Conservation (phyloP, 2,888 invertebrate species). For the Lathronympha strigana region DNA sequence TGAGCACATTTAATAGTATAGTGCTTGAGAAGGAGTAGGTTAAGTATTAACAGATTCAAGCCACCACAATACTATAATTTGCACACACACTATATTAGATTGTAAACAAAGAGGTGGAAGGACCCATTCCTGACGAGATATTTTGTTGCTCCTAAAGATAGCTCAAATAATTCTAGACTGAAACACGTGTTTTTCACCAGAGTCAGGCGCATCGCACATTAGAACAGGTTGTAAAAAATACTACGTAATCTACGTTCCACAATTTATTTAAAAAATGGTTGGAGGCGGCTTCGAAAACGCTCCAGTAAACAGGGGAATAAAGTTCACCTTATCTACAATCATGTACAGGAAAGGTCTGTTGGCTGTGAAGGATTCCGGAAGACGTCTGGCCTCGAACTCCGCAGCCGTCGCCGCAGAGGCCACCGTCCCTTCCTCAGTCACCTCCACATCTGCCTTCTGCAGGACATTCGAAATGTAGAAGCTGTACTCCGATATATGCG, state of each 20-base stretch:
- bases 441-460: slow-evolving; percentile 73
- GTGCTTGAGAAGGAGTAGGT: no score
- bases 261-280: slow-evolving; percentile 50
- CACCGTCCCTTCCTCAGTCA: slow-evolving; percentile 69
- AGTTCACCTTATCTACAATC: slow-evolving; percentile 64
- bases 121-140: no score
- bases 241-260: no score
- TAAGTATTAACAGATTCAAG: no score
- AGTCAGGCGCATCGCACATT: no score
- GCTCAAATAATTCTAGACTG: no score
- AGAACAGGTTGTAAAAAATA: background rate
- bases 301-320: slow-evolving; percentile 67
- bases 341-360: slow-evolving; percentile 74
- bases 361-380: slow-evolving; percentile 55
- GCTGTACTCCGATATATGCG: slow-evolving; percentile 57
- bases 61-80: no score
- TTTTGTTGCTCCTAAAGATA: no score
- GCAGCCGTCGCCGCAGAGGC: slow-evolving; percentile 59
- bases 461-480: slow-evolving; percentile 65
- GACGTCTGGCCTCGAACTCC: slow-evolving; percentile 51
- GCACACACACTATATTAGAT: no score
- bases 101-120: no score
- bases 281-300: slow-evolving; percentile 69
- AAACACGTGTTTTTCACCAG: no score
- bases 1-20: no score